Base-by-base conservation (phyloP, 2,797 vertebrate genomes). In the Aplochiton taeniatus region DNA sequence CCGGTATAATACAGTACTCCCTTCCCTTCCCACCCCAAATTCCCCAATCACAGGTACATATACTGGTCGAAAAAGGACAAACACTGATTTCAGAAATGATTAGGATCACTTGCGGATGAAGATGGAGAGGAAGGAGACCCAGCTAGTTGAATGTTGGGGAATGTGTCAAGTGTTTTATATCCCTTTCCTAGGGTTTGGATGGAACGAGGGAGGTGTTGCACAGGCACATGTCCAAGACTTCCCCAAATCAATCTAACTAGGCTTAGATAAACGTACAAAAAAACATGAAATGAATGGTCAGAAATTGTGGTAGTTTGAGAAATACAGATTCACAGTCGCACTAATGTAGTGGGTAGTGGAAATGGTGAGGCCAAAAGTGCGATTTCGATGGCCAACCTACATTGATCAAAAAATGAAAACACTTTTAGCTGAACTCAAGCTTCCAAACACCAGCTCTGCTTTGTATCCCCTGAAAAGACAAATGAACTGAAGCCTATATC, bases 11-110 rank as follows among this genome's bases (percentile, higher is more conserved):
- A 60, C 9, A 63, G 67, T 14, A 75, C 66, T 19, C 11, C 7
- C 43, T 17, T 4, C 52, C 63, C 50, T 14, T 48, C 18, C 16
- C 58, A 59, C 55, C 41, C 55, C 70, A 66, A 45, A 70, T 71
- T 63, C 63, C 79, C 70, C 78, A 20, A 9, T 80, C 85, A 85
- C 76, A 82, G 79, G 74, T 83, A 87, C 72, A 79, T 71, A 87
- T 69, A 82, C 46, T 70, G 64, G 70, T 77, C 81, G 67, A 67
- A 55, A 79, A 79, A 76, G 18, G 45, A 79, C 48, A 31, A 81
- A 91, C 88, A 91, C 86, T 84, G 85, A 85, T 83, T 88, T 84
- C 55, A 85, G 79, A 88, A 82, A 83, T 60, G 66, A 61, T 48
- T 46, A 81, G 68, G 72, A 75, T 83, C 50, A 75, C 58, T 72